Evolutionary conservation across 2,113 vertebrate species (phyloP), one percentile per base, ranked within the genome.

Genomic region (Piaya cayana): DNA sequence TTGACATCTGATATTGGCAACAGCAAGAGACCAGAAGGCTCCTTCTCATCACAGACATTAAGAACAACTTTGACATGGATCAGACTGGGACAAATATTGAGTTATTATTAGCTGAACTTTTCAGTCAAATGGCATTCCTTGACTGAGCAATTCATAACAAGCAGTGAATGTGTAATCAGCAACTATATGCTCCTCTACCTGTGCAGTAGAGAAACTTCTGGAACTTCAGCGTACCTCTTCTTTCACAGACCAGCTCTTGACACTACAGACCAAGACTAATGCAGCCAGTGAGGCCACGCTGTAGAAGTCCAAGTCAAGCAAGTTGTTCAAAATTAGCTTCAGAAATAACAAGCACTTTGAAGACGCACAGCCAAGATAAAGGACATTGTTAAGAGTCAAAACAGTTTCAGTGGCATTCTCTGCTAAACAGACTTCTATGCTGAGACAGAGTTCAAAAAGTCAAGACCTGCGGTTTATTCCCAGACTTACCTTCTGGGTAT

Each of bases 401-500:
- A 58, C 4, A 9, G 6, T 55, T 86, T 62, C 42, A 78, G 12
- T 27, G 27, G 11, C 15, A 30, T 11, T 53, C 6, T 85, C 42
- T 23, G 8, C 1, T 6, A 27, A 72, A 69, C 3, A 58, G 4
- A 34, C 15, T 34, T 75, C 21, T 20, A 77, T 27, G 70, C 5
- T 26, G 18, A 63, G 14, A 59, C 0, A 5, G 53, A 84, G 22
- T 56, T 74, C 21, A 47, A 56, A 43, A 7, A 64, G 23, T 4
- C 26, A 69, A 25, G 18, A 32, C 25, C 71, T 71, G 3, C 22
- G 56, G 12, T 70, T 63, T 5, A 67, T 21, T 64, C 91, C 19
- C 68, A 84, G 32, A 96, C 96, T 84, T 77, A 99, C 99, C 98
- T 98, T 99, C 70, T 97, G 97, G 12, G 95, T 96, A 95, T 98